phyloP scores from a whole-genome alignment of 2,113 vertebrate species.

The Esox niger region DNA sequence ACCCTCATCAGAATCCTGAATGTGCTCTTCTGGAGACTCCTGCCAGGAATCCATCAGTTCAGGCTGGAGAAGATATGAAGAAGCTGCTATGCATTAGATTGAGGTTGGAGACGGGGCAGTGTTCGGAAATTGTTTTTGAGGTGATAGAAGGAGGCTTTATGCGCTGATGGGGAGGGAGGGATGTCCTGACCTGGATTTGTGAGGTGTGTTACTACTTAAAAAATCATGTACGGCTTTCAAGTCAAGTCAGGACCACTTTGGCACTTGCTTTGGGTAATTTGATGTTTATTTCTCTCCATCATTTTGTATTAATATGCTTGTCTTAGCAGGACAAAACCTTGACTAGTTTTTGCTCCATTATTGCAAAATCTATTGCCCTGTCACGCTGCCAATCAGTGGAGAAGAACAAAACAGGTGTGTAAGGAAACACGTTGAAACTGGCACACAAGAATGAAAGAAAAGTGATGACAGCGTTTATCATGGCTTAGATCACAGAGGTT shows the following conservation, averaged over 20 bases:
- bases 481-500: background rate
- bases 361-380: constrained; percentile 5
- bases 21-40: no score
- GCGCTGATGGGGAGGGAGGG: no score
- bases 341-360: background rate
- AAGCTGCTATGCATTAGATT: no score
- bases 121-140: no score
- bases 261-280: constrained; percentile 2
- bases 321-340: background rate
- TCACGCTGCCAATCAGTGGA: background rate
- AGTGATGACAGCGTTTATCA: background rate
- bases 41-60: no score
- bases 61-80: no score
- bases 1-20: no score
- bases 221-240: background rate
- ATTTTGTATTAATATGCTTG: constrained; percentile 4
- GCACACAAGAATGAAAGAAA: background rate
- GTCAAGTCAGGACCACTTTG: constrained; percentile 12
- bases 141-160: no score
- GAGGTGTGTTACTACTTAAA: no score
- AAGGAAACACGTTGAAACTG: background rate
- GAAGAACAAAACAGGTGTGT: background rate
- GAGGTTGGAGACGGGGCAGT: no score
- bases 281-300: background rate
- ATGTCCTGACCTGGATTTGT: no score